A percentile compares a stretch with the other conserved stretches of the same genome.
Evolutionary conservation across 1,140 invertebrate genomes (phyloP).

Genomic region (Lamellibrachia luymesi): DNA sequence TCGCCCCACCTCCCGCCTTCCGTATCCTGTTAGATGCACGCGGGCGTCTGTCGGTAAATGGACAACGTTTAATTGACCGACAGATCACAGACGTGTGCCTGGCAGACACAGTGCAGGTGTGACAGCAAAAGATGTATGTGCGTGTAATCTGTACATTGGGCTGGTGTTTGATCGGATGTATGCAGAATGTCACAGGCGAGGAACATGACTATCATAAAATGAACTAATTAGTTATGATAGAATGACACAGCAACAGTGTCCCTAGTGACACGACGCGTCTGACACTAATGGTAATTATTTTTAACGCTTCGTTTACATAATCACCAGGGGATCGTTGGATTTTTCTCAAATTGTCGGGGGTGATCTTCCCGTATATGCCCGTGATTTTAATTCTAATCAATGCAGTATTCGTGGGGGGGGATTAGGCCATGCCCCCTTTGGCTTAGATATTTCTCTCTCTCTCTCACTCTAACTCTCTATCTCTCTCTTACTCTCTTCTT

Average conservation of each 20-base stretch:
- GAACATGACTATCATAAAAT: background rate
- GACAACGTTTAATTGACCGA: background rate
- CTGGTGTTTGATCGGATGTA: background rate
- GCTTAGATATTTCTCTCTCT: too few species aligned
- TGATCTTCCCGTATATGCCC: too few species aligned
- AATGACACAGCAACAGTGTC: background rate
- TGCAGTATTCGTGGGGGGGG: too few species aligned
- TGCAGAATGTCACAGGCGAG: background rate
- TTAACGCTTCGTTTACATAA: background rate
- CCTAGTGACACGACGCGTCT: background rate
- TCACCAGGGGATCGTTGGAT: too few species aligned
- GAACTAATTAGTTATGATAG: conserved; percentile 1
- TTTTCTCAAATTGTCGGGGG: too few species aligned
- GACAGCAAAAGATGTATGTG: background rate
- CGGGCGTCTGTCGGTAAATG: background rate
- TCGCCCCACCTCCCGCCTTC: background rate
- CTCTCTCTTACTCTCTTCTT: too few species aligned
- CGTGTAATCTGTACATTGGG: background rate
- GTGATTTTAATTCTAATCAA: too few species aligned
- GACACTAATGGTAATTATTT: background rate
- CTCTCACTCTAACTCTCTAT: too few species aligned
- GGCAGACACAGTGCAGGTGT: background rate
- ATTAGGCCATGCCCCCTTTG: too few species aligned
- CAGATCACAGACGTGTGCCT: background rate
- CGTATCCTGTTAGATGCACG: background rate